These are phyloP conservation scores for Pardalotus punctatus DNA, from an alignment of 2,113 vertebrate species.

Conservation along the genomic window DNA sequence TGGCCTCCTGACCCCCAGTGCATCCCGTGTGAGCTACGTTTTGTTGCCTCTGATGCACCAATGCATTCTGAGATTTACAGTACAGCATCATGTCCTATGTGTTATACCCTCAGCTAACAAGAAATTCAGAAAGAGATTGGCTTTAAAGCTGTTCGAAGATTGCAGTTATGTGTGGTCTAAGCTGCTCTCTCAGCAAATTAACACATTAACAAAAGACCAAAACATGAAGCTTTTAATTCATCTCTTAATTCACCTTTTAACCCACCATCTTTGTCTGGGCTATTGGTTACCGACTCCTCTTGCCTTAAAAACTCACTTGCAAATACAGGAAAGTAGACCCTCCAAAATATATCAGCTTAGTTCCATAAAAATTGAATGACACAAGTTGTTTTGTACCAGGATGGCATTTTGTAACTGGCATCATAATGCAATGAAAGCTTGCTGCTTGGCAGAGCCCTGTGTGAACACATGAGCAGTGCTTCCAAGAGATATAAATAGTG, in stretches of 20 bases:
- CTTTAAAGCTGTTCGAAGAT: not conserved
- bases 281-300: not conserved
- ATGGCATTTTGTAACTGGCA: conserved; percentile 45
- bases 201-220: not conserved
- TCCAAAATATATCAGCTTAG: not conserved
- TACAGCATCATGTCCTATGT: not conserved
- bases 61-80: not conserved
- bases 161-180: not conserved
- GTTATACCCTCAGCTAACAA: not conserved
- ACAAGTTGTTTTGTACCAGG: conserved; percentile 24
- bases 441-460: conserved; percentile 41
- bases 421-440: conserved; percentile 9
- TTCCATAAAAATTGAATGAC: conserved; percentile 4
- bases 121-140: not conserved
- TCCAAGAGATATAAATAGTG: conserved; percentile 50
- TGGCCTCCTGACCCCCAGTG: not conserved
- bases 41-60: not conserved
- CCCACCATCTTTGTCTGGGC: not conserved
- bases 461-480: conserved; percentile 51
- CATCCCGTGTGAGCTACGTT: not conserved
- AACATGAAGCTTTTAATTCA: not conserved
- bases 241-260: not conserved
- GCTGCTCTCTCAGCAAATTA: not conserved
- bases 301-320: not conserved
- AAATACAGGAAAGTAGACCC: not conserved